A percentile compares a stretch with the other conserved stretches of the same genome.
Conservation (phyloP, 1,140 invertebrate genomes). For the Adelges cooleyi region DNA sequence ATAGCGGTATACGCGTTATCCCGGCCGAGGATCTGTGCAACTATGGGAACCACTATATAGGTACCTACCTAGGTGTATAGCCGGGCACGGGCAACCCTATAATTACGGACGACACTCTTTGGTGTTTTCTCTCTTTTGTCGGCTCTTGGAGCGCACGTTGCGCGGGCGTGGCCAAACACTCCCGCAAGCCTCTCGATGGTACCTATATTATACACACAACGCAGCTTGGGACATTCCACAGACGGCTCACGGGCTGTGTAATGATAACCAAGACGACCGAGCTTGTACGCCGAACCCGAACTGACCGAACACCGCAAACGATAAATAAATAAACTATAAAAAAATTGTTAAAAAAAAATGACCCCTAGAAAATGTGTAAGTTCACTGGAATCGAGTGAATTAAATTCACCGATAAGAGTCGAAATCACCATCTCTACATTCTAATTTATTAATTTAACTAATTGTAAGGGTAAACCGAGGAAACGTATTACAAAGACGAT, state of each 20-base stretch:
- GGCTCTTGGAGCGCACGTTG: conserved; percentile 21
- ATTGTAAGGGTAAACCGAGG: no score
- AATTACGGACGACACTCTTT: conserved; percentile 25
- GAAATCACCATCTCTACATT: no score
- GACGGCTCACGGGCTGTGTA: background rate
- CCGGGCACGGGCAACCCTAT: conserved; percentile 14
- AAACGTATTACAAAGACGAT: no score
- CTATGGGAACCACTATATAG: conserved; percentile 10
- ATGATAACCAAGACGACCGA: background rate
- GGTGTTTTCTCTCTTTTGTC: conserved; percentile 20
- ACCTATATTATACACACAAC: background rate
- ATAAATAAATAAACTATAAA: no score
- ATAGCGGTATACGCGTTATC: no score
- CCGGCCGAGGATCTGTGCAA: background rate
- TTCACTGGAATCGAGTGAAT: no score
- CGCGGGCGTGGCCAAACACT: conserved; percentile 26
- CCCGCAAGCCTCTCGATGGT: conserved; percentile 3
- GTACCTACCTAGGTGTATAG: background rate
- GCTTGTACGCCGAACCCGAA: no score
- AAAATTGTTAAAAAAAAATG: no score
- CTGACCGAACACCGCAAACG: no score
- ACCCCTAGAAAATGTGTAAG: no score
- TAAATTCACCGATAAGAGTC: no score
- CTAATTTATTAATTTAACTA: no score
- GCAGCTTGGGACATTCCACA: background rate